Percentiles rank a stretch among this genome's conserved stretches.
phyloP scores from a whole-genome alignment of 2,888 invertebrate species.

The Drymonia ruficornis region DNA sequence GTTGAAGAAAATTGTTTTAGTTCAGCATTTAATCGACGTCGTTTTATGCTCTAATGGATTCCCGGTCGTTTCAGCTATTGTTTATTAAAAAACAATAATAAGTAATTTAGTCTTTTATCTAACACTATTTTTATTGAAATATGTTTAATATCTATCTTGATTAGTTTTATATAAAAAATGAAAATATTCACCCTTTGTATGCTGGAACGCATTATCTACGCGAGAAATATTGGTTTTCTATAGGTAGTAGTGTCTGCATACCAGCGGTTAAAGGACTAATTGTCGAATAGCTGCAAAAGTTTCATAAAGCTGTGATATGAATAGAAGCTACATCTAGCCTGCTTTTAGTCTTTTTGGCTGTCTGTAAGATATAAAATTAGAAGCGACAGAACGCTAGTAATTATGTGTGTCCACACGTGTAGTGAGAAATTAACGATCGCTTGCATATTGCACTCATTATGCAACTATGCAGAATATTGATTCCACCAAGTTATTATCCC shows the following conservation, averaged over 20 bases:
- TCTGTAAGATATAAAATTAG: neutral
- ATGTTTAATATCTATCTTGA: conserved; percentile 9
- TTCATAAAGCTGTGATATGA: no score
- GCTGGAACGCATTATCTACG: no score
- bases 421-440: neutral
- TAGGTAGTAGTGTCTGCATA: neutral
- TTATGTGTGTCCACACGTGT: conserved; percentile 2
- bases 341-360: neutral
- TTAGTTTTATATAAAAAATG: neutral
- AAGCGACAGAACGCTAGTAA: neutral
- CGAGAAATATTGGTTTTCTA: no score
- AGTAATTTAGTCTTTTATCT: conserved; percentile 47
- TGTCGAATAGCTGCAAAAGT: no score
- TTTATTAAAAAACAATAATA: conserved; percentile 66
- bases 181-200: no score
- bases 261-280: no score
- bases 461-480: no score
- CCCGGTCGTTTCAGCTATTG: conserved; percentile 68
- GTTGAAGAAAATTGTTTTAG: conserved; percentile 84
- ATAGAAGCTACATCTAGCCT: no score
- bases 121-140: conserved; percentile 31
- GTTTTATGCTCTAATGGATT: conserved; percentile 79
- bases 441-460: conserved; percentile 6
- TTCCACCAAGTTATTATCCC: no score
- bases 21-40: conserved; percentile 75